A percentile compares a stretch with the other conserved stretches of the same genome.
These are phyloP conservation scores for Metopia argyrocephala DNA, from an alignment of 2,888 invertebrate species.

Conservation along the genomic window DNA sequence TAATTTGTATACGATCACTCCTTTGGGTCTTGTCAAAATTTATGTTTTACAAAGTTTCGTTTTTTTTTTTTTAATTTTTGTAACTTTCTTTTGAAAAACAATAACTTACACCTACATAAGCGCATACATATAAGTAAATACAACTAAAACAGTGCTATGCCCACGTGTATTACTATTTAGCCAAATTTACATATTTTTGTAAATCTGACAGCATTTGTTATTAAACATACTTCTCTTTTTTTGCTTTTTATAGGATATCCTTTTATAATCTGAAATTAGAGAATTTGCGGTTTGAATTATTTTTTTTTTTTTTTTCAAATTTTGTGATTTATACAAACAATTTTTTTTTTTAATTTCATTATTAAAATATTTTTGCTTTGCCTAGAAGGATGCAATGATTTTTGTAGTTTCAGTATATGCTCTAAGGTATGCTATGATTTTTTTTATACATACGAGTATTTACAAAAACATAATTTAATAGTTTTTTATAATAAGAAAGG, in stretches of 20 bases:
- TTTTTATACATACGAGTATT: neutral
- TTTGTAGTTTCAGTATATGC: constrained; percentile 2
- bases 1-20: constrained; percentile 34
- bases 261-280: constrained; percentile 46
- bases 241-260: neutral
- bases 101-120: neutral
- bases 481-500: neutral
- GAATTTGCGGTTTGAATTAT: constrained; percentile 54
- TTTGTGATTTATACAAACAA: neutral
- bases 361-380: constrained; percentile 6
- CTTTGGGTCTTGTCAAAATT: constrained; percentile 59
- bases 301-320: neutral
- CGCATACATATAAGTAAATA: neutral
- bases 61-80: neutral
- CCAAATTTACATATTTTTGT: constrained; percentile 50
- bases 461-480: neutral
- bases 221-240: neutral
- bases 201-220: constrained; percentile 37
- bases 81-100: neutral
- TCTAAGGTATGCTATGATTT: constrained; percentile 33
- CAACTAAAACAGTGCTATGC: constrained; percentile 34
- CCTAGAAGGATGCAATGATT: constrained; percentile 35
- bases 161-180: constrained; percentile 57
- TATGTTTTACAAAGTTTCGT: constrained; percentile 42
- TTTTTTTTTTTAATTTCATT: constrained; percentile 17